Base-by-base conservation (phyloP, 2,113 vertebrate genomes). In the Paedocypris sp. region DNA sequence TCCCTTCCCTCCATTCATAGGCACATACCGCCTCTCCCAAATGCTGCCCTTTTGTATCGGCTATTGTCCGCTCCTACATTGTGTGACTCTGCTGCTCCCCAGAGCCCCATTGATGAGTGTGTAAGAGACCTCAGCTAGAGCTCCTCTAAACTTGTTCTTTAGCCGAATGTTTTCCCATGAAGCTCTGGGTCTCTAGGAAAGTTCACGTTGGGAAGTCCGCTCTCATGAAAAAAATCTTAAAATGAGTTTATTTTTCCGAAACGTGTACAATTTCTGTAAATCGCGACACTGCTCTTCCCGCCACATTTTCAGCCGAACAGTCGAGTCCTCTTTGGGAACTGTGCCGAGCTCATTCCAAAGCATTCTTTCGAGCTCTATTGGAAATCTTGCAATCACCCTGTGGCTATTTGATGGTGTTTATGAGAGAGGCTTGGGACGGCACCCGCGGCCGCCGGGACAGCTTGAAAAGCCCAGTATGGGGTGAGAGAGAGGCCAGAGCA, bases 61-160 rank as follows among this genome's bases (percentile, higher is more conserved):
- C 86, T 84, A 85, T 82, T 88, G 90, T 91, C 86, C 88, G 76
- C 81, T 83, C 83, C 79, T 75, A 80, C 87, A 90, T 90, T 91
- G 90, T 93, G 67, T 66, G 56, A 73, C 73, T 68, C 74, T 80
- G 75, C 70, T 82, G 85, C 85, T 89, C 87, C 88, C 86, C 85
- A 80, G 85, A 86, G 84, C 84, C 81, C 18, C 49, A 20, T 45
- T 60, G 74, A 77, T 57, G 62, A 66, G 49, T 35, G 62, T 39
- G 45, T 66, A 62, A 70, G 57, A 61, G 62, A 62, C 46, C 25
- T 65, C 57, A 18, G 25, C 20, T 58, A 60, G 47, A 65, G 56
- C 60, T 50, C 29, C 53, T 57, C 53, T 49, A 39, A 58, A 62
- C 47, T 62, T 52, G 26, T 20, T 28, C 36, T 15, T 10, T 4